Evolutionary conservation across 2,888 invertebrate genomes (phyloP).

Genomic region (Perdita meconis): DNA sequence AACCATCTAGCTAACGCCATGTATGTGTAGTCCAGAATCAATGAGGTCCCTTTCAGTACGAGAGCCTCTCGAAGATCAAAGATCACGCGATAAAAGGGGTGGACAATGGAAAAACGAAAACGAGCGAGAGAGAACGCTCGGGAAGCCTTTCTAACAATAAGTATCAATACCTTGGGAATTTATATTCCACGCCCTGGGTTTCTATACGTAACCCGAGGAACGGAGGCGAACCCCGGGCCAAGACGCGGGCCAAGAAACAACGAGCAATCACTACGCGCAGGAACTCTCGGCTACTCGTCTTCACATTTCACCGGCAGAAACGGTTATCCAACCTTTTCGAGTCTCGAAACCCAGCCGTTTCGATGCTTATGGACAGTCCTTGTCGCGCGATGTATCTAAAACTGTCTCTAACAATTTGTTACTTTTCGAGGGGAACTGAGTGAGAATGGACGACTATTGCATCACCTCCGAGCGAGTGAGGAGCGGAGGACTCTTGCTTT

Average conservation of each 20-base stretch:
- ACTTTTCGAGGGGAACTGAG: neutral
- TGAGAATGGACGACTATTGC: conserved; percentile 1
- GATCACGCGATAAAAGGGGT: neutral
- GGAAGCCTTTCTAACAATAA: conserved; percentile 18
- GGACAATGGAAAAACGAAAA: conserved; percentile 31
- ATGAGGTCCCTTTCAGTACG: neutral
- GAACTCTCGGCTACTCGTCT: conserved; percentile 44
- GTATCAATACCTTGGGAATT: conserved; percentile 47
- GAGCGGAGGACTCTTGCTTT: neutral
- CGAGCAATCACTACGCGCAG: conserved; percentile 44
- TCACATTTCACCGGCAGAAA: conserved; percentile 48
- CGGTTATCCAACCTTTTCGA: conserved; percentile 41
- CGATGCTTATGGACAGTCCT: conserved; percentile 36
- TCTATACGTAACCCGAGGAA: neutral
- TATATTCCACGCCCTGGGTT: conserved; percentile 46
- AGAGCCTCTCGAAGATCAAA: neutral
- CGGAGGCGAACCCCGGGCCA: conserved; percentile 15
- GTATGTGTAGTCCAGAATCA: neutral
- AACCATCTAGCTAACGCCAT: conserved; percentile 16
- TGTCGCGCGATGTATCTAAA: conserved; percentile 8
- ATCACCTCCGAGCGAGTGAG: neutral
- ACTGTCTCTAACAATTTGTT: conserved; percentile 16
- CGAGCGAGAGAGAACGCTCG: conserved; percentile 23
- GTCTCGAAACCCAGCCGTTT: conserved; percentile 27
- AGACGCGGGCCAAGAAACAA: conserved; percentile 19